Evolutionary conservation across 2,888 invertebrate genomes (phyloP), one percentile per base, ranked within the genome.

Genomic region (Hyposoter dolosus): DNA sequence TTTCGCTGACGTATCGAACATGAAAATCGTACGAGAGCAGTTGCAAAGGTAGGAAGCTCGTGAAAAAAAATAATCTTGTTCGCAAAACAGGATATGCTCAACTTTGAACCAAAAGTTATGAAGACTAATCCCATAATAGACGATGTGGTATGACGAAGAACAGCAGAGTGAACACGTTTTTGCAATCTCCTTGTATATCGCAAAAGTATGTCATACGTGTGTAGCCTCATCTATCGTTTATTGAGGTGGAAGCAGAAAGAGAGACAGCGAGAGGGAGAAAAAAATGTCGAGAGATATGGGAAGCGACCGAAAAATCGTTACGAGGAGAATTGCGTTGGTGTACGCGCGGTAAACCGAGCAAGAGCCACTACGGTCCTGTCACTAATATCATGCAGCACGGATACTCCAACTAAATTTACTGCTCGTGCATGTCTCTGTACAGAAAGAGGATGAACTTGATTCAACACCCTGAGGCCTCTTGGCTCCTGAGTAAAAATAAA

Each of bases 31-130:
- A 4, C 32, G 28, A 45, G 28, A 60, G 17, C 63, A 28, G 28
- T 12, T 28, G 17, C 17, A 43, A 4, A 63, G n/a, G 4, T 23
- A 75, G 28, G 9, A 75, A 75, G 45, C 56, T 63, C 63, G 23
- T 4, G 35, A n/a, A 17, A 32, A 72, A n/a, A 56, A 83, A 78
- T 23, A 72, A 78, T 72, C 28, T 66, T 66, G 78, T 77, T 74
- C 68, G 47, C 23, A 43, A 78, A 74, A 32, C 50, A 28, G 23
- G 63, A 75, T 63, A 47, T 35, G 50, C 40, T 63, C 65, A 5
- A 60, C 35, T 83, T 17, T 19, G 45, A 66, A 47, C 7, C 17
- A 45, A 40, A 40, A 10, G 56, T 74, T 60, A 60, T 12, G 40
- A 79, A 47, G 74, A 79, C 17, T 74, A 74, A 75, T 68, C 23